Evolutionary conservation across 1,140 invertebrate species (phyloP).

Genomic region (Coptotermes formosanus): DNA sequence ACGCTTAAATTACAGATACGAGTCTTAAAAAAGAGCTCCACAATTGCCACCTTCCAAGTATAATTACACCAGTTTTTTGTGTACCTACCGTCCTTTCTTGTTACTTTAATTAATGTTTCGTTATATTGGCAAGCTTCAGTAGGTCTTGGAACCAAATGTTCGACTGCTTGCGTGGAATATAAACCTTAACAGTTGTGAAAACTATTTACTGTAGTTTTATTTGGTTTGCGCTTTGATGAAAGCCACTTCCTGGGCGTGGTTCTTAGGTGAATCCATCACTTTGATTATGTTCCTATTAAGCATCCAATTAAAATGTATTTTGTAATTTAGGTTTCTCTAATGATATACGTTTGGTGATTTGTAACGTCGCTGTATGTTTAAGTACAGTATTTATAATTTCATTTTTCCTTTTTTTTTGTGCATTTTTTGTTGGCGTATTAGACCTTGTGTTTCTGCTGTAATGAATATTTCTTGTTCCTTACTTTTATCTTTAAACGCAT

Average conservation of each 20-base stretch:
- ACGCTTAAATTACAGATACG: slow-evolving; percentile 19
- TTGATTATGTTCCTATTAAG: background rate
- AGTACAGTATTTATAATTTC: slow-evolving; percentile 7
- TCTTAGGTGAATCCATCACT: background rate
- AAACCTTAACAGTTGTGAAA: background rate
- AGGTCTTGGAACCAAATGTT: background rate
- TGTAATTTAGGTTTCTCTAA: background rate
- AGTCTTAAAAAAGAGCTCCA: slow-evolving; percentile 1
- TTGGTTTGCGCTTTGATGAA: background rate
- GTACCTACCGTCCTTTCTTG: background rate
- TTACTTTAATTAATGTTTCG: slow-evolving; percentile 14
- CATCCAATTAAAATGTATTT: slow-evolving; percentile 15
- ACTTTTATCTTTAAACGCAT: background rate
- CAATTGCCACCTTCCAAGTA: background rate
- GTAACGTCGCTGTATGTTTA: background rate
- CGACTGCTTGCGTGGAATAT: background rate
- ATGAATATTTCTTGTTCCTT: background rate
- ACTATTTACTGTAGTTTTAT: background rate
- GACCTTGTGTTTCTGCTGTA: background rate
- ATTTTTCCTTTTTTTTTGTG: background rate
- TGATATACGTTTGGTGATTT: background rate
- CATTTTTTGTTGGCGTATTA: background rate
- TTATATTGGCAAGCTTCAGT: slow-evolving; percentile 7
- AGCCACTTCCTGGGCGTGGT: background rate
- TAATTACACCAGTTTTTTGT: background rate